Evolutionary conservation across 2,113 vertebrate species (phyloP).

Genomic region (Chionomys nivalis): DNA sequence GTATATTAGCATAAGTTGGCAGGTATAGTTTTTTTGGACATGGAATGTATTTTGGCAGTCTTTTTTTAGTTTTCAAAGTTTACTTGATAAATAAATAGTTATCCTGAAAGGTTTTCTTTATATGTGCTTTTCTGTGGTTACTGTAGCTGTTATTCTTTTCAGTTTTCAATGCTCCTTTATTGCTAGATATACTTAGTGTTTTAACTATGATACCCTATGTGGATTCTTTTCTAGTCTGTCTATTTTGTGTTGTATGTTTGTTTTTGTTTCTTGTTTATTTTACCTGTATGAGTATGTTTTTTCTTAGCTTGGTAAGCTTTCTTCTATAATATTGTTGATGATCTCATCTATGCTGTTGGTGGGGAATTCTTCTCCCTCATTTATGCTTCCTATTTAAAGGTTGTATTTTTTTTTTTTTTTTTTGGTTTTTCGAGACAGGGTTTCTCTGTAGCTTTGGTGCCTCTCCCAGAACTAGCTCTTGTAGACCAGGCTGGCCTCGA

Average conservation of each 20-base stretch:
- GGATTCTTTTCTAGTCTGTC: background rate
- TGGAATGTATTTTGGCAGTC: too few relatives aligned
- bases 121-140: background rate
- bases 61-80: background rate
- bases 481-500: too few relatives aligned
- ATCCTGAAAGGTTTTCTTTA: background rate
- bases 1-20: background rate
- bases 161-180: background rate
- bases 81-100: background rate
- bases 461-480: too few relatives aligned
- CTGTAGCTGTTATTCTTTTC: background rate
- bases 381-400: background rate
- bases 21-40: background rate
- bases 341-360: background rate
- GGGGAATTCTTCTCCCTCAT: background rate
- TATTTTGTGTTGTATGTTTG: background rate
- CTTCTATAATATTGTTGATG: background rate
- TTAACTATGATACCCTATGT: background rate
- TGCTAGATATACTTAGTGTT: background rate
- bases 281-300: background rate
- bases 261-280: background rate
- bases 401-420: too few relatives aligned
- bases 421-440: too few relatives aligned
- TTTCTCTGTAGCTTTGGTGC: too few relatives aligned
- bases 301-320: background rate